These are phyloP conservation scores for Pristis pectinata DNA, from an alignment of 2,797 vertebrate genomes.

Conservation along the genomic window DNA sequence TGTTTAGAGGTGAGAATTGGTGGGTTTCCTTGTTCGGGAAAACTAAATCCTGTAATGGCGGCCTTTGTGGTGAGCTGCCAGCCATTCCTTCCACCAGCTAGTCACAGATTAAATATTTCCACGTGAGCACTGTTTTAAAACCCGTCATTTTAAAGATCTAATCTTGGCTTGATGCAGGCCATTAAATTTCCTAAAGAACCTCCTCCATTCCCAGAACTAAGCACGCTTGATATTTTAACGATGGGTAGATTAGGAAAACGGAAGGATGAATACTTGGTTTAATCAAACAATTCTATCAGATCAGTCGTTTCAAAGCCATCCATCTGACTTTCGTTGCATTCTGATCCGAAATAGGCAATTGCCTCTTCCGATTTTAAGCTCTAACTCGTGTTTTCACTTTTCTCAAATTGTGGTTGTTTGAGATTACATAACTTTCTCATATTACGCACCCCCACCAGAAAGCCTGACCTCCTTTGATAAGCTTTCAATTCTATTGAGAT, in stretches of 20 bases:
- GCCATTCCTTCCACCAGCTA: background rate
- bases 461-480: background rate
- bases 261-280: background rate
- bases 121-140: background rate
- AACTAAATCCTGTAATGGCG: conserved; percentile 30
- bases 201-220: background rate
- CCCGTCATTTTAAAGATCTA: background rate
- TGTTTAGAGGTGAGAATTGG: background rate
- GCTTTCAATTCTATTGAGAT: background rate
- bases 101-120: background rate
- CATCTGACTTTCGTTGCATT: background rate
- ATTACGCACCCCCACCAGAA: background rate
- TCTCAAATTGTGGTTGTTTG: background rate
- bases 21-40: background rate
- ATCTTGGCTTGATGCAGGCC: too few relatives aligned
- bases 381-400: background rate
- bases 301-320: background rate
- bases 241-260: too few relatives aligned
- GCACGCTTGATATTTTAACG: background rate
- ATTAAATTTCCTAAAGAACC: too few relatives aligned
- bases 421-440: background rate
- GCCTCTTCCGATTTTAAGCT: background rate
- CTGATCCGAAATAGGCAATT: too few relatives aligned
- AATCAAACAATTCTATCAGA: background rate
- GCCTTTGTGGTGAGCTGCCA: background rate